Evolutionary conservation across 2,888 invertebrate species (phyloP).

Genomic region (Drosophila suboccidentalis): DNA sequence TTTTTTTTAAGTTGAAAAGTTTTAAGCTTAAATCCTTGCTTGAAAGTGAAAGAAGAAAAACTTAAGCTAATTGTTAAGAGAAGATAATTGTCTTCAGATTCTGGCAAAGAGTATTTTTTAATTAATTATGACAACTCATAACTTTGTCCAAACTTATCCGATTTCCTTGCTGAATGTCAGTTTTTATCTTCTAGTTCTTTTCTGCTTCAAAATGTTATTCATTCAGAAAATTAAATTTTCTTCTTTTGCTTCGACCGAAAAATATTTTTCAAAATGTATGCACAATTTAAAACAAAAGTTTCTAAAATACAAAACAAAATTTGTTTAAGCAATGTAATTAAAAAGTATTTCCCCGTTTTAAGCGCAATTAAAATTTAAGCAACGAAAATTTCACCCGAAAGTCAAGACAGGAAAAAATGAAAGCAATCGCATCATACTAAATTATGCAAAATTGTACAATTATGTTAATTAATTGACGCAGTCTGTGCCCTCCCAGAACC

Average conservation of each 20-base stretch:
- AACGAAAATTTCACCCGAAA: background rate
- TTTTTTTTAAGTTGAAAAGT: background rate
- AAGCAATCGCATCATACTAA: conserved; percentile 52
- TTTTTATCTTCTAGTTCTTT: no score
- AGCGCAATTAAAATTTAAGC: conserved; percentile 1
- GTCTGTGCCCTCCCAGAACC: conserved; percentile 12
- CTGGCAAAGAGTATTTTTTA: background rate
- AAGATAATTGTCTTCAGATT: background rate
- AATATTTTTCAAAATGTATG: no score
- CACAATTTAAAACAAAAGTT: no score
- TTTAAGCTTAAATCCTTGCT: background rate
- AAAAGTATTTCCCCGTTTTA: no score
- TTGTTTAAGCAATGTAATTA: no score
- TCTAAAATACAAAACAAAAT: no score
- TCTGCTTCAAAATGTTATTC: no score
- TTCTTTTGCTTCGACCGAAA: no score
- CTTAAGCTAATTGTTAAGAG: background rate
- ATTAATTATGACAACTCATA: no score
- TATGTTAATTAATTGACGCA: conserved; percentile 79
- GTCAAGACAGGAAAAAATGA: conserved; percentile 13
- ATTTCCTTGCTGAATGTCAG: no score
- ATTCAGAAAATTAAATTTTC: no score
- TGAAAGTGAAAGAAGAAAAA: background rate
- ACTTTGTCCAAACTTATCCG: no score
- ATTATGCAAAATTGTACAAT: conserved; percentile 80